phyloP scores from a whole-genome alignment of 2,797 vertebrate genomes.

The Phoxinus dragarum region DNA sequence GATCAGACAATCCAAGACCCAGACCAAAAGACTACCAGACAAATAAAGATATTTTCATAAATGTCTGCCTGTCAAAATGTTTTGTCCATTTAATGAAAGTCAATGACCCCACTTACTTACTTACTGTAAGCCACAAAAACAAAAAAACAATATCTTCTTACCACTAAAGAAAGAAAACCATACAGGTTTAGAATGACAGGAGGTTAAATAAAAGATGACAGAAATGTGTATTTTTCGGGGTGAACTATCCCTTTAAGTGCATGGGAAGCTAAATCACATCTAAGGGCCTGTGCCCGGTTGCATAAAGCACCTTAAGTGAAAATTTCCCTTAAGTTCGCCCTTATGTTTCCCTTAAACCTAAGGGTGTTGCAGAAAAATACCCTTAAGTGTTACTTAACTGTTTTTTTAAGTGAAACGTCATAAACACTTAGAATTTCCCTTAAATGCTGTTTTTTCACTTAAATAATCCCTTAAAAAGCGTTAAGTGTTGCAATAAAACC shows the following conservation, averaged over 20 bases:
- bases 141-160: not conserved
- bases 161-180: not conserved
- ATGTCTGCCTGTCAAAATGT: not conserved
- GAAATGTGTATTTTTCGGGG: not conserved
- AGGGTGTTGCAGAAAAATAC: no score
- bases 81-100: not conserved
- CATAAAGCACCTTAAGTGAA: no score
- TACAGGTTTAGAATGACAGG: not conserved
- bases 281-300: no score
- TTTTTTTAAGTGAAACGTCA: no score
- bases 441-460: no score
- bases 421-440: no score
- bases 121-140: not conserved
- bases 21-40: not conserved
- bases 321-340: no score
- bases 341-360: no score
- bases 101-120: not conserved
- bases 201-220: not conserved
- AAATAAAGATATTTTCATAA: not conserved
- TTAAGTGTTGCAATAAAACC: no score
- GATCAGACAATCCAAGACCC: not conserved
- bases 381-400: no score
- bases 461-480: no score
- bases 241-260: not conserved
- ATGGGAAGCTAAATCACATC: not conserved